phyloP scores from a whole-genome alignment of 1,140 invertebrate genomes.

The Dendroctonus ponderosae region DNA sequence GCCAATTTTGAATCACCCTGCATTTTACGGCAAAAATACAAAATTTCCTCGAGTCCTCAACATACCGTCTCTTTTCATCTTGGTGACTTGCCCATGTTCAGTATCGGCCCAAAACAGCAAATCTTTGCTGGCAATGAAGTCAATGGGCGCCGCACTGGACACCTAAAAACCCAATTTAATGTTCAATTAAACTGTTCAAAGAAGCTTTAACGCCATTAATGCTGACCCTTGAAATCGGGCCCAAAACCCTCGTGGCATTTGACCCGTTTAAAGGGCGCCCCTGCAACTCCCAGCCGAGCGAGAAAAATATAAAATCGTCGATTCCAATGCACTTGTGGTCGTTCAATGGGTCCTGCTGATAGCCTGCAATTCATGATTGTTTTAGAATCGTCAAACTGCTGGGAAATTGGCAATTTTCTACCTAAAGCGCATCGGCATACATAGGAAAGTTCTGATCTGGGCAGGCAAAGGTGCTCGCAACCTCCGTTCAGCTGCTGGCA shows the following conservation, averaged over 20 bases:
- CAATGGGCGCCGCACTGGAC: constrained; percentile 71
- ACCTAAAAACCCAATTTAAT: constrained; percentile 44
- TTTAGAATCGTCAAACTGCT: background rate
- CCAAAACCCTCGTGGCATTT: constrained; percentile 59
- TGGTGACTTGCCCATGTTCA: constrained; percentile 70
- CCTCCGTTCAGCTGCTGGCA: constrained; percentile 60
- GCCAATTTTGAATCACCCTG: no score
- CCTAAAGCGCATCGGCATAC: constrained; percentile 77
- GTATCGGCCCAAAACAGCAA: constrained; percentile 80
- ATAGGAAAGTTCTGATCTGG: constrained; percentile 56
- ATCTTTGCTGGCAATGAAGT: constrained; percentile 70
- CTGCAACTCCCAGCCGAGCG: constrained; percentile 71
- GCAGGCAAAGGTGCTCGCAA: constrained; percentile 80
- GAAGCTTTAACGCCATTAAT: no score
- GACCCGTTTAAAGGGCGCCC: constrained; percentile 61
- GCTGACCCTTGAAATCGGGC: constrained; percentile 68
- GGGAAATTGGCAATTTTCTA: constrained; percentile 3
- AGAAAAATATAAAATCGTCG: constrained; percentile 74
- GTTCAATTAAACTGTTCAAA: background rate
- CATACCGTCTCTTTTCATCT: constrained; percentile 79
- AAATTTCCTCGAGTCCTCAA: constrained; percentile 40
- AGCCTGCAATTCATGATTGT: constrained; percentile 43
- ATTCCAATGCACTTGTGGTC: constrained; percentile 54
- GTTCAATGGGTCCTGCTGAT: constrained; percentile 57
- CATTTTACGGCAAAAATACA: no score